Evolutionary conservation across 2,113 vertebrate genomes (phyloP), one percentile per base, ranked within the genome.

Genomic region (Amazona vittata): DNA sequence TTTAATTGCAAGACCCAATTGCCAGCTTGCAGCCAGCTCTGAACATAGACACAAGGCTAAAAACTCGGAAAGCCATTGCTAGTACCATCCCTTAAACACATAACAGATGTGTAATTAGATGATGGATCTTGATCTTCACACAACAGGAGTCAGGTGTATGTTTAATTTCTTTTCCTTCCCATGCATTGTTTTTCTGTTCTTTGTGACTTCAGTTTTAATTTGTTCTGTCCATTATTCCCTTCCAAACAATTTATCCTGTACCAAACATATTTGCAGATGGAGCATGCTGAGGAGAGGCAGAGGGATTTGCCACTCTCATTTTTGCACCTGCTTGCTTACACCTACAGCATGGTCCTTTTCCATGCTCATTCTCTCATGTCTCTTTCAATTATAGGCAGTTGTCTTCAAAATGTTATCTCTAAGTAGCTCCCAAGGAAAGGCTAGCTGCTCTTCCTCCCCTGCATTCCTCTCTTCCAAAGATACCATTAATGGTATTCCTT

Each of bases 201-300:
- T 86, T 52, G 31, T 43, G 77, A 71, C 69, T 91, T 74, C 47
- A 26, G 17, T 67, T 91, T 93, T 94, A 94, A 95, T 82, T 84
- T 22, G 55, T 35, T 0, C 0, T 59, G 25, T 59, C 84, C 35
- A 7, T 87, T 78, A 91, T 59, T 78, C 28, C 28, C n/a, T 87
- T 82, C 55, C 53, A 86, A 93, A 62, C 50, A 62, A 82, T 86
- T 84, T 70, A 57, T 76, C 8, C 3, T 85, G 18, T 39, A 88
- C 37, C 37, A 37, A 37, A 71, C 28, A 63, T 50, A 43, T 21
- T 55, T 70, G 69, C 41, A 86, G n/a, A 75, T 53, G 47, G 50
- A 89, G 19, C n/a, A 78, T 71, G 49, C 64, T 67, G 60, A 84
- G 59, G 60, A 77, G 57, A 18, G n/a, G 24, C 1, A 2, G 62